A percentile compares a stretch with the other conserved stretches of the same genome.
Evolutionary conservation across 92 coral and sea anemone species (phyloP).

Genomic region (Blastomussa wellsi): DNA sequence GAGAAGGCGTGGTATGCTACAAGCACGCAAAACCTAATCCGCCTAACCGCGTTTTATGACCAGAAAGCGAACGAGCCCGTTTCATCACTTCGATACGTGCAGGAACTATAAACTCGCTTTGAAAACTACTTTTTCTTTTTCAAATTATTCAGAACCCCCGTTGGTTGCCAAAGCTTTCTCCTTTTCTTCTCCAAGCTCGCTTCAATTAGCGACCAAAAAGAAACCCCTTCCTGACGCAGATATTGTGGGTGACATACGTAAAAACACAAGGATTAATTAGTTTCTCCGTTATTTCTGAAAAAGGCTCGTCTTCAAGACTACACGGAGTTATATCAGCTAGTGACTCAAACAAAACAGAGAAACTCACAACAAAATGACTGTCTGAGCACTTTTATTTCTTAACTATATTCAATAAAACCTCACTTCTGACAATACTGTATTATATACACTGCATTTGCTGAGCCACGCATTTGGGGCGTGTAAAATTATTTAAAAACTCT

Average conservation of each 20-base stretch:
- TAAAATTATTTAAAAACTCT: slow-evolving; percentile 49
- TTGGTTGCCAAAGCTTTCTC: not conserved
- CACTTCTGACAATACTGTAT: slow-evolving; percentile 61
- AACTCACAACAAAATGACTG: not conserved
- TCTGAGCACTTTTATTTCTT: slow-evolving; percentile 30
- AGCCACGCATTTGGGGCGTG: slow-evolving; percentile 50
- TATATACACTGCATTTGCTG: slow-evolving; percentile 64
- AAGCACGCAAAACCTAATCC: not conserved
- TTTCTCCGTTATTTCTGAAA: not conserved
- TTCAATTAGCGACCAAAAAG: not conserved
- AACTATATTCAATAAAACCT: slow-evolving; percentile 58
- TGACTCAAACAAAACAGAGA: not conserved
- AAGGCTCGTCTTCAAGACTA: not conserved
- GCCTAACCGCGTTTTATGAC: not conserved
- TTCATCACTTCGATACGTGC: not conserved
- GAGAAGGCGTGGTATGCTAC: not conserved
- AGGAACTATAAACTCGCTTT: not conserved
- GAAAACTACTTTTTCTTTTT: not conserved
- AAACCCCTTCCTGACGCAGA: slow-evolving; percentile 12
- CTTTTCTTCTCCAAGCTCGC: not conserved
- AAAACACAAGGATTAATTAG: not conserved
- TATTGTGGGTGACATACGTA: not conserved
- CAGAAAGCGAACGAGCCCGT: not conserved
- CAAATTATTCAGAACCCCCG: not conserved
- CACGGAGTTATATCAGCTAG: not conserved